These are phyloP conservation scores for Drosophila antonietae DNA, from an alignment of 2,888 invertebrate species.

Conservation along the genomic window DNA sequence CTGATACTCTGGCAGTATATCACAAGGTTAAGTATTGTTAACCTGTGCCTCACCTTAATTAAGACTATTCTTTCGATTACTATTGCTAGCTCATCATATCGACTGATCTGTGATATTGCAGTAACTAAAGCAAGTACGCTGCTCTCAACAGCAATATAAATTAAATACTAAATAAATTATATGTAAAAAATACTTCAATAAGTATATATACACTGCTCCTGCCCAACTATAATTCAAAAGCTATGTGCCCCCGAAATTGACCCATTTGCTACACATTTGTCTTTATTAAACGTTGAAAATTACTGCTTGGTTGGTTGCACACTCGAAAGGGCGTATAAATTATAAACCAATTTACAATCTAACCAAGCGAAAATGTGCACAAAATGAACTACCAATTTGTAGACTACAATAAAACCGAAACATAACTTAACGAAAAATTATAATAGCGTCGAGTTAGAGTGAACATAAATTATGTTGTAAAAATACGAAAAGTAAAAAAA, in stretches of 20 bases:
- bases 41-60: neutral
- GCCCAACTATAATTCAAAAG: conserved; percentile 8
- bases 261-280: conserved; percentile 70
- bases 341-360: conserved; percentile 78
- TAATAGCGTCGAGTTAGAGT: conserved; percentile 58
- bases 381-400: conserved; percentile 73
- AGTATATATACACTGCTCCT: neutral
- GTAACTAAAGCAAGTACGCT: neutral
- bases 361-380: conserved; percentile 62
- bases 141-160: neutral
- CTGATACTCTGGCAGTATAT: no score
- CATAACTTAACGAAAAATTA: conserved; percentile 47
- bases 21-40: neutral
- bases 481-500: conserved; percentile 1
- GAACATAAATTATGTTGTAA: conserved; percentile 63
- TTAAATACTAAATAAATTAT: neutral
- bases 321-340: conserved; percentile 64
- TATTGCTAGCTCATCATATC: neutral
- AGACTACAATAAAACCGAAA: conserved; percentile 23
- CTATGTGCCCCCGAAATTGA: conserved; percentile 37
- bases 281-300: conserved; percentile 68
- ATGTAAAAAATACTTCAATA: neutral
- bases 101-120: neutral
- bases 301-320: conserved; percentile 51
- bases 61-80: neutral